Percentiles rank a stretch among this genome's conserved stretches.
These are phyloP conservation scores for Nymphalis c-album DNA, from an alignment of 2,888 invertebrate genomes.

Conservation along the genomic window DNA sequence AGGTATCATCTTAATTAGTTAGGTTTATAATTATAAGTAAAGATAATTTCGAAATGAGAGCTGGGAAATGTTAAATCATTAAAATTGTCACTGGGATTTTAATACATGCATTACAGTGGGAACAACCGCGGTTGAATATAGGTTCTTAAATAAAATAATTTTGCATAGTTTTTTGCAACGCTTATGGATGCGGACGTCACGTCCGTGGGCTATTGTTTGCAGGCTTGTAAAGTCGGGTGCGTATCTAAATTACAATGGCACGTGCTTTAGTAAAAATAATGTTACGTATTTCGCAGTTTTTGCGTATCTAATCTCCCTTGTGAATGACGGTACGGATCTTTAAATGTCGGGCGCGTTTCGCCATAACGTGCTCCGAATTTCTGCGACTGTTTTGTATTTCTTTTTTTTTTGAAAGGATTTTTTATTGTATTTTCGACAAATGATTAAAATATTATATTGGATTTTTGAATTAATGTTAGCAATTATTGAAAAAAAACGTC, in stretches of 20 bases:
- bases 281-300: constrained; percentile 24
- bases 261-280: constrained; percentile 35
- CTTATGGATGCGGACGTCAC: constrained; percentile 28
- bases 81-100: no score
- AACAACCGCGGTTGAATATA: no score
- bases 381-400: neutral
- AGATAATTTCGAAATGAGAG: no score
- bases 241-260: constrained; percentile 38
- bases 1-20: no score
- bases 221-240: constrained; percentile 32
- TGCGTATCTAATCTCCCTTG: constrained; percentile 33
- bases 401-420: neutral
- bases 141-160: constrained; percentile 2
- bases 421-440: neutral
- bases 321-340: constrained; percentile 11
- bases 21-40: no score
- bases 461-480: no score
- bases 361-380: constrained; percentile 6
- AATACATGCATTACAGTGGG: no score
- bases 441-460: no score
- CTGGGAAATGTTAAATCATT: no score
- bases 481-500: no score
- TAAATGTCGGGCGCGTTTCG: constrained; percentile 11
- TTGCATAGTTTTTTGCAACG: constrained; percentile 17
- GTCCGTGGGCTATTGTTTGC: constrained; percentile 34